phyloP scores from a whole-genome alignment of 2,888 invertebrate genomes.

The Tenthredo scrophulariae region DNA sequence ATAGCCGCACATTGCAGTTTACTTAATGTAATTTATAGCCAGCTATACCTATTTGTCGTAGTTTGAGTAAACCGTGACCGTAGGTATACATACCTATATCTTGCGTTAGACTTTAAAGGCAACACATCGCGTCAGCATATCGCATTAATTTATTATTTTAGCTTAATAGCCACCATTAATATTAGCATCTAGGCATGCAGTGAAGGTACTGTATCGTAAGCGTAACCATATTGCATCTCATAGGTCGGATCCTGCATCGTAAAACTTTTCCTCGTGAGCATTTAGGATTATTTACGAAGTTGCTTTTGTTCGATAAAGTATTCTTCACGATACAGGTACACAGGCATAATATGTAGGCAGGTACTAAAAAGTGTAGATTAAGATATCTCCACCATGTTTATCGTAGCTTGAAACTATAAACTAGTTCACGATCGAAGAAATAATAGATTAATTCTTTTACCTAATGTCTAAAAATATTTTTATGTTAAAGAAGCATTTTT shows the following conservation, averaged over 20 bases:
- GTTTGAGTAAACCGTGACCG: background rate
- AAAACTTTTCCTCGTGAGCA: background rate
- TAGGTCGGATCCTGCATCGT: conserved; percentile 1
- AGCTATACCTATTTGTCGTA: conserved; percentile 36
- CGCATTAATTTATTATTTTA: conserved; percentile 44
- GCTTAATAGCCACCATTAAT: conserved; percentile 28
- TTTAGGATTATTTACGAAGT: background rate
- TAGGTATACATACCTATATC: background rate
- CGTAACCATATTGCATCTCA: background rate
- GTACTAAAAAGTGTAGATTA: background rate
- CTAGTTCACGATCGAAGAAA: background rate
- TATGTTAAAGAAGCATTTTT: background rate
- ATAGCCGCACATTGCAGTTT: conserved; percentile 11
- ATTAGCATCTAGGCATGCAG: conserved; percentile 14
- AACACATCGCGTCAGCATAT: conserved; percentile 17
- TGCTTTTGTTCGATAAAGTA: background rate
- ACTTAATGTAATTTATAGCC: conserved; percentile 43
- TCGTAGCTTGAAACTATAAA: background rate
- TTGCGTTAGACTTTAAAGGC: background rate
- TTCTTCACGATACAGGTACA: background rate
- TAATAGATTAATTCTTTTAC: background rate
- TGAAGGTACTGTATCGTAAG: background rate
- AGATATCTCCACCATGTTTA: background rate
- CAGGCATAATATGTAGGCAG: background rate
- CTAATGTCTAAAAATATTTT: background rate